Conservation (phyloP, 2,113 vertebrate species). For the Tichodroma muraria region DNA sequence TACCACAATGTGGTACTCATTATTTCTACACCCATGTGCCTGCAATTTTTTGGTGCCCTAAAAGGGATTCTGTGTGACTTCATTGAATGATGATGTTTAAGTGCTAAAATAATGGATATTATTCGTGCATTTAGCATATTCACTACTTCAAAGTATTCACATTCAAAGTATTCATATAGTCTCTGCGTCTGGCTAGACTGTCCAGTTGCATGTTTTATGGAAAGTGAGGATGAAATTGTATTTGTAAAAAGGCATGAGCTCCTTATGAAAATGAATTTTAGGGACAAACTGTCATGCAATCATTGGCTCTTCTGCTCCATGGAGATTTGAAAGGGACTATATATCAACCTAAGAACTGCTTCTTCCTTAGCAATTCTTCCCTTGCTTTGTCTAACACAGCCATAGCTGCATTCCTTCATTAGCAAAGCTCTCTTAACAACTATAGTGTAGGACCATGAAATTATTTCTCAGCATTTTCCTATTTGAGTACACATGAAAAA, state of each 20-base stretch:
- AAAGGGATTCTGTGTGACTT: background rate
- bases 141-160: conserved; percentile 60
- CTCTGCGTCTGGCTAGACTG: conserved; percentile 33
- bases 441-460: background rate
- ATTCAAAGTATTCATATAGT: conserved; percentile 64
- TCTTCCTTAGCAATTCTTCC: background rate
- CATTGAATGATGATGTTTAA: background rate
- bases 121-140: conserved; percentile 29
- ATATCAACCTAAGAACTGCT: background rate
- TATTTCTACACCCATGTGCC: background rate
- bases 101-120: conserved; percentile 11
- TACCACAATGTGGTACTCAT: background rate
- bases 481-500: background rate
- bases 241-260: conserved; percentile 60
- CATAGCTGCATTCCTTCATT: background rate
- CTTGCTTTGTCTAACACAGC: background rate
- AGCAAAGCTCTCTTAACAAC: background rate
- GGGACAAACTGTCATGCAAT: conserved; percentile 62
- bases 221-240: conserved; percentile 64
- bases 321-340: conserved; percentile 19
- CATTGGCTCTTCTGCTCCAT: conserved; percentile 27
- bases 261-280: conserved; percentile 63
- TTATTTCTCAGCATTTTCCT: background rate
- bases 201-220: conserved; percentile 68
- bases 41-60: background rate